Evolutionary conservation across 2,888 invertebrate species (phyloP).

Genomic region (Himalopsyche anomala): DNA sequence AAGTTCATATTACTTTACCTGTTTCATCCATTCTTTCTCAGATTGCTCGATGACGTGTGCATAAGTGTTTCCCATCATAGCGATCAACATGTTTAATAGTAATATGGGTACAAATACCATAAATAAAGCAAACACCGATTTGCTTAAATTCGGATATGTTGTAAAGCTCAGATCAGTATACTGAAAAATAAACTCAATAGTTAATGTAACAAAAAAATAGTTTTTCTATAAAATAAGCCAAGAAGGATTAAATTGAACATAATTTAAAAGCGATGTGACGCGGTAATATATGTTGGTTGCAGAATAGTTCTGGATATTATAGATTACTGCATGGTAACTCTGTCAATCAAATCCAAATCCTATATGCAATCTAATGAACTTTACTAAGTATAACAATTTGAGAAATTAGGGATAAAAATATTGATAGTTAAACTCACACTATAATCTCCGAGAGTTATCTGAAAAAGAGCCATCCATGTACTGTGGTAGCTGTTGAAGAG

Average conservation of each 20-base stretch:
- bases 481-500: slow-evolving; percentile 90
- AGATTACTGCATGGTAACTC: too few relatives aligned
- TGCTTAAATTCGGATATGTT: slow-evolving; percentile 93
- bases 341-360: too few relatives aligned
- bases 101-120: slow-evolving; percentile 99
- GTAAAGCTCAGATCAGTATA: slow-evolving; percentile 94
- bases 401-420: too few relatives aligned
- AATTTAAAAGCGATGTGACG: too few relatives aligned
- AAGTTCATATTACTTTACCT: slow-evolving; percentile 74
- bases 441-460: slow-evolving; percentile 98
- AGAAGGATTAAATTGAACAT: too few relatives aligned
- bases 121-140: slow-evolving; percentile 97
- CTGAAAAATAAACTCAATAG: slow-evolving; percentile 78
- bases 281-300: too few relatives aligned
- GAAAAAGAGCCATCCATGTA: slow-evolving; percentile 98
- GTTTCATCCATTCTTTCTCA: slow-evolving; percentile 99
- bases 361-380: too few relatives aligned
- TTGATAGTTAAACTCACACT: slow-evolving; percentile 82
- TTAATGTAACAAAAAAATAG: too few relatives aligned
- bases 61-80: slow-evolving; percentile 99
- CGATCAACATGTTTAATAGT: slow-evolving; percentile 96
- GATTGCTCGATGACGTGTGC: slow-evolving; percentile 98
- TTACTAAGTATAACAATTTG: too few relatives aligned
- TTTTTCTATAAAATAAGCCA: too few relatives aligned
- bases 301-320: too few relatives aligned